Base-by-base conservation (phyloP, 2,797 vertebrate species). In the Parauchenoglanis ngamensis region DNA sequence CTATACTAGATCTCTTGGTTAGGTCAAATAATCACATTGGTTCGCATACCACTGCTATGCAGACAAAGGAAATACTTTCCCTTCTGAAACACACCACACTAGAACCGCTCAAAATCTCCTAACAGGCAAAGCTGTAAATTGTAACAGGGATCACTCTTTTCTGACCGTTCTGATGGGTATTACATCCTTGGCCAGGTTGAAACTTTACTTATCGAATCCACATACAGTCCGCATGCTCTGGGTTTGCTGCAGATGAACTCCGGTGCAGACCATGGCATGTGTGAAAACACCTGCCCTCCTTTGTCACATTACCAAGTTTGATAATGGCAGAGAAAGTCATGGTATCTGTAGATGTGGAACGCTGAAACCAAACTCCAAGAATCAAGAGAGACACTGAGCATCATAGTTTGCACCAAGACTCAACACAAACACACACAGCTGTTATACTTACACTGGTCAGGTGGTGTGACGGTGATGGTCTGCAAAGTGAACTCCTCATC, bases 401-500 rank as follows among this genome's bases (percentile, higher is more conserved):
- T 6, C 19, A 35, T 0, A 8, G 13, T 21, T 21, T 31, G 52
- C 23, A 63, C 7, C 13, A 81, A 59, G 10, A 79, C 15, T 23
- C 0, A 57, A 78, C 46, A n/a, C 23, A 54, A 4, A 79, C 1
- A n/a, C 56, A 8, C 68, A 86, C 44, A 67, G 13, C 5, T 72
- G 31, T 54, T 75, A 13, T 78, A 96, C 98, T 97, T 92, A 98
- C 98, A 98, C 92, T 97, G 96, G 91, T 98, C 98, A 0, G 98
- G 98, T 0, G 98, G 98, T 2, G 98, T 99, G 93, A 99, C 95
- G 49, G 98, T 99, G 91, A 99, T 99, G 81, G 96, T 96, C 92
- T 98, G 97, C 81, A 97, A 97, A 0, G 98, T 98, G 95, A 99
- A 98, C 90, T 98, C 98, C 0, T 98, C 98, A 0, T 99, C 98